Percentiles rank a stretch among this genome's conserved stretches.
phyloP scores from a whole-genome alignment of 2,888 invertebrate species.

The Melanostoma mellinum region DNA sequence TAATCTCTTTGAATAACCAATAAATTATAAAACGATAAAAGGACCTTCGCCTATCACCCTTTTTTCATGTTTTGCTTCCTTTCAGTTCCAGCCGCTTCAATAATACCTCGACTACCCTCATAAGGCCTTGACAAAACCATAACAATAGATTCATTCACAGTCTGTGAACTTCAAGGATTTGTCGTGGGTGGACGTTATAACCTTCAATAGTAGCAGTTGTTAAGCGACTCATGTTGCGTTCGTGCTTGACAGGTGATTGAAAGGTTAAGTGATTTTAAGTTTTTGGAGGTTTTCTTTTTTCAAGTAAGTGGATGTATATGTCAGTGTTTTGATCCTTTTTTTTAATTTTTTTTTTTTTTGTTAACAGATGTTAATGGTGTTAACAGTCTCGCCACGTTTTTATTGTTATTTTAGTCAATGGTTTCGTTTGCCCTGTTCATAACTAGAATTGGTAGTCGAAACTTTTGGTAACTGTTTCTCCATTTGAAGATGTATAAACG shows the following conservation, averaged over 20 bases:
- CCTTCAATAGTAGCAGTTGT: slow-evolving; percentile 11
- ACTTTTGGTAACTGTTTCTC: too few relatives aligned
- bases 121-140: slow-evolving; percentile 12
- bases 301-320: too few relatives aligned
- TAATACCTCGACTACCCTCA: not conserved
- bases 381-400: too few relatives aligned
- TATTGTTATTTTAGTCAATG: too few relatives aligned
- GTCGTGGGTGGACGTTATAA: not conserved
- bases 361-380: not conserved
- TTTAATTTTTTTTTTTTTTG: not conserved
- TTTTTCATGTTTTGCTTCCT: slow-evolving; percentile 20
- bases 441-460: too few relatives aligned
- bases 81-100: not conserved
- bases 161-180: not conserved
- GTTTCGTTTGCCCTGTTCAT: too few relatives aligned
- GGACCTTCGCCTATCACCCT: slow-evolving; percentile 26
- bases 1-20: slow-evolving; percentile 42
- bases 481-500: too few relatives aligned
- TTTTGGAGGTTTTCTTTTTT: slow-evolving; percentile 2
- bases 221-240: slow-evolving; percentile 22
- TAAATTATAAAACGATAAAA: slow-evolving; percentile 52
- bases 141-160: slow-evolving; percentile 19
- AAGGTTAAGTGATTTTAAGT: slow-evolving; percentile 51
- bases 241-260: slow-evolving; percentile 60
- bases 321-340: not conserved